Evolutionary conservation across 2,797 vertebrate genomes (phyloP), one percentile per base, ranked within the genome.

Genomic region (Betta splendens): DNA sequence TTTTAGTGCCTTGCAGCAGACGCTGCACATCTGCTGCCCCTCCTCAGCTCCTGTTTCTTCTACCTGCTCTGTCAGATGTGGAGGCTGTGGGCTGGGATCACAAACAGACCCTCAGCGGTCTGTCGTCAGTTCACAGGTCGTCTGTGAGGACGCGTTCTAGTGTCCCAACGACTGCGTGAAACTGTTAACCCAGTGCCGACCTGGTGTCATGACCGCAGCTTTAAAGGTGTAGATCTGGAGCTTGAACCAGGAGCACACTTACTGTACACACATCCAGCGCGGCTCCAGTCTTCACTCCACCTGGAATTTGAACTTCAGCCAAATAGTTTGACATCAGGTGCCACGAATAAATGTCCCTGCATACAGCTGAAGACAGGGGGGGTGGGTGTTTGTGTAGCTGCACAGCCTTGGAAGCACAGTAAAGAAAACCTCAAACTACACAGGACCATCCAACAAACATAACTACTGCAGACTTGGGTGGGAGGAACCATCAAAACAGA

Each of bases 21-120:
- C 73, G 62, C 71, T 22, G 47, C 63, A 59, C 55, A 78, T 55
- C 65, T 63, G 70, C 72, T 73, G 72, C 72, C 71, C 37, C 40
- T 54, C 55, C 33, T 28, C 20, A 36, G 36, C 45, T 47, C 40
- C 21, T 37, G 13, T 33, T 43, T 52, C 18, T 31, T 51, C 50
- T 50, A 35, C 36, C 46, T 56, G 20, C 1, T 46, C 49, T 52
- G 55, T 57, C 53, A 29, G 58, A 68, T 72, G 59, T 42, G 23
- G 38, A 64, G 70, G 70, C 48, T 69, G n/a, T n/a, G n/a, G n/a
- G n/a, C n/a, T n/a, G n/a, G n/a, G n/a, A n/a, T n/a, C n/a, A n/a
- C n/a, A n/a, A n/a, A n/a, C n/a, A n/a, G n/a, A n/a, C n/a, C n/a
- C n/a, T n/a, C n/a, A n/a, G n/a, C n/a, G 11, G 29, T 53, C 12